These are phyloP conservation scores for Nomada fabriciana DNA, from an alignment of 2,888 invertebrate genomes.

Conservation along the genomic window DNA sequence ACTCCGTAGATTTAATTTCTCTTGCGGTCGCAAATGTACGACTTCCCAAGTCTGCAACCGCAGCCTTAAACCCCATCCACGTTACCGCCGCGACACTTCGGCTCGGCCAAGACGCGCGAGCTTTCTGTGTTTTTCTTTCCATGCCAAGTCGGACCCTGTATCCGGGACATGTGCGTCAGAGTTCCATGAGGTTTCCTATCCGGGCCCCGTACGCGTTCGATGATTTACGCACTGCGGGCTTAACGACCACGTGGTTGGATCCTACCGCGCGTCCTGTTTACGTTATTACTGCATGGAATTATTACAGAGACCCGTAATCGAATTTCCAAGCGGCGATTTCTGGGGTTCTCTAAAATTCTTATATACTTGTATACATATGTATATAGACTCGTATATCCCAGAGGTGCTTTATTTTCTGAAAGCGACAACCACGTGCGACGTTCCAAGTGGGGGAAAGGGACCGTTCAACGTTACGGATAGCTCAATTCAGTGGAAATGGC, in stretches of 20 bases:
- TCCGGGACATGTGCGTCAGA: slow-evolving; percentile 74
- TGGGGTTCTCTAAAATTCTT: background rate
- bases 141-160: slow-evolving; percentile 45
- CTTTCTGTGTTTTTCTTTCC: slow-evolving; percentile 56
- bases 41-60: slow-evolving; percentile 60
- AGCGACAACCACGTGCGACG: background rate
- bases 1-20: slow-evolving; percentile 54
- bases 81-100: slow-evolving; percentile 24
- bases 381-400: no score
- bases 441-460: background rate
- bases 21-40: slow-evolving; percentile 60
- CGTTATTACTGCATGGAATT: slow-evolving; percentile 18
- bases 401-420: background rate
- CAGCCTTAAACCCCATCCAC: slow-evolving; percentile 50
- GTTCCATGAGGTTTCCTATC: slow-evolving; percentile 52
- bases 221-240: slow-evolving; percentile 60
- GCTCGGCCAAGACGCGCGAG: slow-evolving; percentile 19
- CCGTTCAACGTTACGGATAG: background rate
- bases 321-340: background rate
- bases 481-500: background rate
- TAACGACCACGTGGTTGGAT: slow-evolving; percentile 37
- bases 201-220: slow-evolving; percentile 50
- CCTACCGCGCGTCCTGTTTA: slow-evolving; percentile 44
- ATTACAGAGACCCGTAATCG: background rate
- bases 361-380: no score